Evolutionary conservation across 2,113 vertebrate genomes (phyloP).

Genomic region (Calonectris borealis): DNA sequence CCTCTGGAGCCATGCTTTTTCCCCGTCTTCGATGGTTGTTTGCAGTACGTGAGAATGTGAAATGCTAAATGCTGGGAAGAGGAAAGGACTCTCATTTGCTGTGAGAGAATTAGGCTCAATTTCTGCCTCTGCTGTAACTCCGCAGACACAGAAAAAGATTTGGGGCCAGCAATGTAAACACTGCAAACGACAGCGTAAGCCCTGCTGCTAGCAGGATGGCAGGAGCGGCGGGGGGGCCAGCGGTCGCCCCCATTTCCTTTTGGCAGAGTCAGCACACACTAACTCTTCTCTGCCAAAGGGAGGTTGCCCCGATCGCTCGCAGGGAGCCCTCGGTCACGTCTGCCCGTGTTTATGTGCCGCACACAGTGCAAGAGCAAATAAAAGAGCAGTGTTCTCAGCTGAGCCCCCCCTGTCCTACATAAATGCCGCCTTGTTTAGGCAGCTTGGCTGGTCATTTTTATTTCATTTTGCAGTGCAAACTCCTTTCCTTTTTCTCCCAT

Average conservation of each 20-base stretch:
- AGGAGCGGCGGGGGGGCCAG: background rate
- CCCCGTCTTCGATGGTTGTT: background rate
- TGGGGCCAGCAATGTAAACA: background rate
- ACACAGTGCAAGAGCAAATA: background rate
- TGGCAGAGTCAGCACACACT: background rate
- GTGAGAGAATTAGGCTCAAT: background rate
- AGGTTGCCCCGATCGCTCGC: rapidly evolving
- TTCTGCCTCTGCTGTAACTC: background rate
- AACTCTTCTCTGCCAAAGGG: background rate
- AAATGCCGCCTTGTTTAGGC: conserved; percentile 19
- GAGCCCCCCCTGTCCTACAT: background rate
- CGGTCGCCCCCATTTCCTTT: background rate
- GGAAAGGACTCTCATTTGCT: background rate
- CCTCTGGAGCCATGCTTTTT: background rate
- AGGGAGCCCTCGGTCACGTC: background rate
- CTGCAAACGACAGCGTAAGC: background rate
- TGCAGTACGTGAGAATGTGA: background rate
- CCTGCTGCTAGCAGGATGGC: background rate
- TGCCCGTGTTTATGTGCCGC: background rate
- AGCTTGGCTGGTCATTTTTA: conserved; percentile 8
- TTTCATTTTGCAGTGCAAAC: background rate
- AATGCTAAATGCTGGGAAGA: background rate
- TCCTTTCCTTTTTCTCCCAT: background rate
- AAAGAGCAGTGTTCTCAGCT: conserved; percentile 35
- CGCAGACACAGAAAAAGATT: background rate